Base-by-base conservation (phyloP, 2,113 vertebrate genomes). In the Hippocampus abdominalis region DNA sequence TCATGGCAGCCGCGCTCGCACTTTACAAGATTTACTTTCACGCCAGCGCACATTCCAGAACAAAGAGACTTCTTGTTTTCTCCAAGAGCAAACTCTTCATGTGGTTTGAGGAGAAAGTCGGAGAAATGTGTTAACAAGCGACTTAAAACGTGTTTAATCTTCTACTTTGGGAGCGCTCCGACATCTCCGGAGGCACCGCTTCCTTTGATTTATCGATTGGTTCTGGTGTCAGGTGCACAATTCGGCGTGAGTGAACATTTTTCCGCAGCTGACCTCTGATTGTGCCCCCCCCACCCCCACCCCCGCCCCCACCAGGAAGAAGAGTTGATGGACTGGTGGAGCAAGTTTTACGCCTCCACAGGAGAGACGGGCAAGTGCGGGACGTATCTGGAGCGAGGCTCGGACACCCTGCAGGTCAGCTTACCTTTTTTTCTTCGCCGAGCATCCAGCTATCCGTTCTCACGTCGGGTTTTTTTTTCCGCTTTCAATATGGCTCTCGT, bases 291-390 rank as follows among this genome's bases (percentile, higher is more conserved):
- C 53, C 80, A 98, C n/a, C 71, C 73, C n/a, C n/a, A n/a, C n/a
- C n/a, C n/a, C n/a, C n/a, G 12, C 83, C 61, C n/a, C 71, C 73
- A 1, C 53, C 80, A 98, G 96, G 96, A 93, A 57, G 96, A 99
- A 56, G 97, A 98, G 13, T 94, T 94, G 84, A 94, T 97, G 8
- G 97, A 99, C 74, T 99, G 97, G 97, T 99, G 97, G 97, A 96
- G 96, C 85, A 99, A 99, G 77, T 98, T 97, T 76, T 99, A 95
- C 0, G 95, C 97, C 9, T 98, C 97, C 0, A 89, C 73, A 0
- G 97, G 96, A 66, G 94, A 98, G 76, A 94, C 84, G 2, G 93
- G 93, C 54, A 98, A 96, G 73, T 98, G 94, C 9, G 96, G 95
- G 7, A 88, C 83, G 27, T 99, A 99, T 66, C 66, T 99, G 80